Conservation (phyloP, 2,888 invertebrate genomes). For the Phasia obesa region DNA sequence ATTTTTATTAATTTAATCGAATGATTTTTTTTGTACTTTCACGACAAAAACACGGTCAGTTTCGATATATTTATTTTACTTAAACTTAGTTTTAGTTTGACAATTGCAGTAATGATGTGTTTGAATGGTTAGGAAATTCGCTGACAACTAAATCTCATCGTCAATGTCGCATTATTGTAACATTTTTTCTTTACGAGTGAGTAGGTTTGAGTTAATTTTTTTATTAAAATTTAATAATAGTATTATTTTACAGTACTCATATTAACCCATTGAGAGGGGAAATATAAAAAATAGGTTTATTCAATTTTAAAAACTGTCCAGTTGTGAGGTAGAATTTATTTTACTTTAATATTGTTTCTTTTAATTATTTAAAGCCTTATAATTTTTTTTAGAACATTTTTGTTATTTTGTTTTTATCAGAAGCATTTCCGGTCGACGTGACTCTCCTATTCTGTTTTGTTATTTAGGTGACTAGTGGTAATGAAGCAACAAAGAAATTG, state of each 20-base stretch:
- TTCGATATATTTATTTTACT: not conserved
- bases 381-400: too few relatives aligned
- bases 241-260: conserved; percentile 22
- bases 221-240: conserved; percentile 17
- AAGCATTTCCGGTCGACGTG: too few relatives aligned
- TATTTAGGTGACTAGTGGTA: too few relatives aligned
- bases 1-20: conserved; percentile 63
- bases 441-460: too few relatives aligned
- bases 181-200: conserved; percentile 69
- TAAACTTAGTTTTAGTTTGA: not conserved
- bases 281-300: too few relatives aligned
- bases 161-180: conserved; percentile 68
- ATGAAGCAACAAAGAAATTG: too few relatives aligned
- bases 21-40: not conserved
- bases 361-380: too few relatives aligned
- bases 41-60: not conserved
- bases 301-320: too few relatives aligned
- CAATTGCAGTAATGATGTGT: conserved; percentile 13
- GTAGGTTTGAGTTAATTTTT: conserved; percentile 62
- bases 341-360: too few relatives aligned
- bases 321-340: too few relatives aligned
- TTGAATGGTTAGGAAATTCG: conserved; percentile 45
- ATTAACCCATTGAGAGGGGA: conserved; percentile 32
- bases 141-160: conserved; percentile 65
- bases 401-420: too few relatives aligned